These are phyloP conservation scores for Enteromius fasciolatus DNA, from an alignment of 2,797 vertebrate genomes.

Conservation along the genomic window DNA sequence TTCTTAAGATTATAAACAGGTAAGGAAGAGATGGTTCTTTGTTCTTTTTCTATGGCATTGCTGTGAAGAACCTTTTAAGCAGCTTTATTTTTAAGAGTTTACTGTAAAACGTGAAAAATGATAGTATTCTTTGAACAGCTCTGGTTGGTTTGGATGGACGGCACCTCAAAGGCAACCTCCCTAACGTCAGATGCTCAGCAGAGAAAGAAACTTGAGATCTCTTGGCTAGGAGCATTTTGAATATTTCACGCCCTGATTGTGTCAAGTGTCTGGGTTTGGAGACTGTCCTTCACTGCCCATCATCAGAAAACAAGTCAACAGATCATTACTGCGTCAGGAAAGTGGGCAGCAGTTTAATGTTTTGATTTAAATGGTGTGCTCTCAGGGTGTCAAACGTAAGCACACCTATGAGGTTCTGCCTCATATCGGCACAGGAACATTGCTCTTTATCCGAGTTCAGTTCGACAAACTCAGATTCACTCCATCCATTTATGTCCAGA, in stretches of 20 bases:
- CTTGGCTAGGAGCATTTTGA: constrained; percentile 76
- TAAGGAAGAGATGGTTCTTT: too few species aligned
- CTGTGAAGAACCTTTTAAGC: background rate
- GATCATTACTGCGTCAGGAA: background rate
- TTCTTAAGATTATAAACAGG: too few species aligned
- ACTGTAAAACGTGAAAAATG: background rate
- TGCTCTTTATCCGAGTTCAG: background rate
- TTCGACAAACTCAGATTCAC: background rate
- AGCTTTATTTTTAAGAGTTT: background rate
- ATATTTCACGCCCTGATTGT: constrained; percentile 83
- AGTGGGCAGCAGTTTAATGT: background rate
- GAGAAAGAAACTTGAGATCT: constrained; percentile 71
- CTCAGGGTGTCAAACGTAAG: background rate
- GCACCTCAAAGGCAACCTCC: background rate
- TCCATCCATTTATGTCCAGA: constrained; percentile 38
- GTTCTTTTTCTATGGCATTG: background rate
- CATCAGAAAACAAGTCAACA: background rate
- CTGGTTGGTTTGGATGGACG: background rate
- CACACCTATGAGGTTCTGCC: background rate
- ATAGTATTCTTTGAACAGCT: background rate
- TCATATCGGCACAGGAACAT: background rate
- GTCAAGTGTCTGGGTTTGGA: constrained; percentile 39
- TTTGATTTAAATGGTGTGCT: background rate
- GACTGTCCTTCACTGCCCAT: background rate
- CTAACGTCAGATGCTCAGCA: background rate